A percentile compares a stretch with the other conserved stretches of the same genome.
phyloP scores from a whole-genome alignment of 2,113 vertebrate species.

The Bombycilla garrulus region DNA sequence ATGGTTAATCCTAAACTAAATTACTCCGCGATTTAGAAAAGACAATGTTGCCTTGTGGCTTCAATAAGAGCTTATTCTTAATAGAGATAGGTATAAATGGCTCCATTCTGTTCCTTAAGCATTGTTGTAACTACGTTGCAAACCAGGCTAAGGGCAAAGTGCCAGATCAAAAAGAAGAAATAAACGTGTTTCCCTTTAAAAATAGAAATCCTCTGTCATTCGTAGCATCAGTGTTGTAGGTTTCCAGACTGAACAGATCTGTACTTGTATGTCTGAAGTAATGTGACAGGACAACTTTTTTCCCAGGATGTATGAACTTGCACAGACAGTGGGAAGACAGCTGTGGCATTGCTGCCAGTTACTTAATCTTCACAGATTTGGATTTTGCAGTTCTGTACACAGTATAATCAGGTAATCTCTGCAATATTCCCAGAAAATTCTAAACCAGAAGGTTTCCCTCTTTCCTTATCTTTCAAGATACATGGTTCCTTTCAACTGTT shows the following conservation, averaged over 20 bases:
- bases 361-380: neutral
- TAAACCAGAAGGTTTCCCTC: neutral
- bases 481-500: neutral
- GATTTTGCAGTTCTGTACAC: neutral
- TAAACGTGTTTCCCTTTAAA: neutral
- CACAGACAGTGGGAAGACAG: neutral
- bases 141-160: neutral
- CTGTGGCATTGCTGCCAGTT: neutral
- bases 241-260: neutral
- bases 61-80: neutral
- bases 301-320: neutral
- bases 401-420: neutral
- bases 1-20: neutral
- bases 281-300: neutral
- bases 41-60: neutral
- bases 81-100: neutral
- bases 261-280: accelerated
- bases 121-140: neutral
- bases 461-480: neutral
- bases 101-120: neutral
- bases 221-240: neutral
- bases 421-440: neutral
- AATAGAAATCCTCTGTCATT: neutral
- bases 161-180: neutral
- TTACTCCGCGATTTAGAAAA: neutral